Evolutionary conservation across 2,113 vertebrate genomes (phyloP), one percentile per base, ranked within the genome.

Genomic region (Corydoras sp.): DNA sequence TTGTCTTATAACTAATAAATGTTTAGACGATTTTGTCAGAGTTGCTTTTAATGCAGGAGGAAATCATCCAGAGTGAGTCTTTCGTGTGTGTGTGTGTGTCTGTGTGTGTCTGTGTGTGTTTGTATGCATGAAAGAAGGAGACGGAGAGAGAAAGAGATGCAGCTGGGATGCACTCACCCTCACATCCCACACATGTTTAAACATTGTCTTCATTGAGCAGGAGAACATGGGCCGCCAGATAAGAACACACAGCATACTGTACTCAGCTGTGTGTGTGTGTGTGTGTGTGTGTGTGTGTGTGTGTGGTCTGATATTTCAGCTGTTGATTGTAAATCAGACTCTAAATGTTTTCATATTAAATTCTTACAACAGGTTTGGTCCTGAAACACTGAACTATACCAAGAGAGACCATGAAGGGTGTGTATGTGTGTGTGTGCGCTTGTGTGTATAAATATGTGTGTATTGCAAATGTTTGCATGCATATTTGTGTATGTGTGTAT

Each of bases 21-120:
- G 51, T 53, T 53, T 53, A 14, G 51, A 53, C 2, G 51, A 10
- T 53, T 53, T 53, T 53, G 51, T 53, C 51, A 53, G 51, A 53
- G 49, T 50, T 14, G 51, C 51, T 53, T 53, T 53, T 53, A 65
- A 30, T 11, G 29, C 49, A 53, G 49, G 3, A 51, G 63, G 49
- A 53, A 51, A 48, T 65, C 50, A 53, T 53, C 51, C 51, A 51
- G 13, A 65, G 50, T 12, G 2, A 3, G 48, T 64, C 32, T 35
- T 62, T 1, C 49, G 7, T 50, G 49, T 50, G 60, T n/a, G 60
- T 62, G 31, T 62, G 60, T 62, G 60, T 64, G 43, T 50, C n/a
- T 51, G n/a, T 63, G 35, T 50, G 15, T 49, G 62, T 49, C 1
- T 9, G 62, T 49, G 35, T 63, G 62, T 62, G 61, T 43, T 13